Evolutionary conservation across 2,113 vertebrate species (phyloP).

Genomic region (Herpailurus yagouaroundi): DNA sequence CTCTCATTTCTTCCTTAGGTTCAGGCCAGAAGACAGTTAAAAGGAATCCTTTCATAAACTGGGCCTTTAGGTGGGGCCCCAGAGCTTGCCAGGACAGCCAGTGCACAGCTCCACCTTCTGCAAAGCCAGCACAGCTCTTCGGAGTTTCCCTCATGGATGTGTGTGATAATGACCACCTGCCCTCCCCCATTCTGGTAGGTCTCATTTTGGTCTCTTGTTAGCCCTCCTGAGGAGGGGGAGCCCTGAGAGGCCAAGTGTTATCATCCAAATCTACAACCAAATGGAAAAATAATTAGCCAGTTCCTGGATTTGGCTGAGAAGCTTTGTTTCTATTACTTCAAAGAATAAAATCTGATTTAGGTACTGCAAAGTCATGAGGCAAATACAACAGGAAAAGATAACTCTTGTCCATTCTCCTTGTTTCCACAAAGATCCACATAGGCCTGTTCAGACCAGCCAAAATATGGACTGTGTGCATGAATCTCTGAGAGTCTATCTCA

Average conservation of each 20-base stretch:
- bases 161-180: conserved; percentile 88
- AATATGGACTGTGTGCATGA: neutral
- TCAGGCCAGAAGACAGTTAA: conserved; percentile 87
- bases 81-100: conserved; percentile 85
- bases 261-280: neutral
- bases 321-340: neutral
- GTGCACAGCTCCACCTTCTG: conserved; percentile 83
- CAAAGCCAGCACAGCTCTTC: conserved; percentile 88
- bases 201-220: conserved; percentile 80
- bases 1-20: conserved; percentile 81
- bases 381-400: neutral
- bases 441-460: neutral
- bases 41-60: conserved; percentile 91
- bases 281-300: neutral
- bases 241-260: neutral
- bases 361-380: neutral
- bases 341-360: neutral
- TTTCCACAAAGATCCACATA: neutral
- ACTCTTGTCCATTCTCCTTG: neutral
- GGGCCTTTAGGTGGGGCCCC: conserved; percentile 90
- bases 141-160: conserved; percentile 87
- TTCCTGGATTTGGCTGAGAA: neutral
- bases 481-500: neutral
- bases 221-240: neutral
- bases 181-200: conserved; percentile 92